These are phyloP conservation scores for Climacteris rufus DNA, from an alignment of 2,113 vertebrate species.

Conservation along the genomic window DNA sequence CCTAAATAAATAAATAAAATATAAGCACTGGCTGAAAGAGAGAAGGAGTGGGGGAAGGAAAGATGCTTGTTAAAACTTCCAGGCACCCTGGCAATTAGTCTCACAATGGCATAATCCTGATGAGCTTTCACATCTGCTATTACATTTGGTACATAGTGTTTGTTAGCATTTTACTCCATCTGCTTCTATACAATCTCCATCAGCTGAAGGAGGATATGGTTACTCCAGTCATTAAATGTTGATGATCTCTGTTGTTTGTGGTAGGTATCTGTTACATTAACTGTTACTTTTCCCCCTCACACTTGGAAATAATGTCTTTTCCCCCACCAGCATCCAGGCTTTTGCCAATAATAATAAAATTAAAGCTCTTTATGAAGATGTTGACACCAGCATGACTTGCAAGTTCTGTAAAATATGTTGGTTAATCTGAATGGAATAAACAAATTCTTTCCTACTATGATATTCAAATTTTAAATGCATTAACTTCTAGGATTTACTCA, in stretches of 20 bases:
- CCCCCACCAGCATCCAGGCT: background rate
- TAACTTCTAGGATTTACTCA: background rate
- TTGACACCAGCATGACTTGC: background rate
- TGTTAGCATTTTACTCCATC: constrained; percentile 27
- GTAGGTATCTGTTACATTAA: background rate
- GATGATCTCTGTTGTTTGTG: background rate
- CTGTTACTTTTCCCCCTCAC: background rate
- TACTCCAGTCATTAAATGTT: constrained; percentile 34
- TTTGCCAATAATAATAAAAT: background rate
- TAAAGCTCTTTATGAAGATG: background rate
- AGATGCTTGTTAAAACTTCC: background rate
- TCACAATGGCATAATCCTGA: background rate
- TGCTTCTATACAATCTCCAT: background rate
- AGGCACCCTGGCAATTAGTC: constrained; percentile 15
- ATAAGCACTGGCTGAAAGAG: background rate
- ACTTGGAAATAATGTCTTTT: background rate
- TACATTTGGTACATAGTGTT: background rate
- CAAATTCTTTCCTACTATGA: background rate
- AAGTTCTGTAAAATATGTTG: background rate
- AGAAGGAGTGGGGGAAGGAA: background rate
- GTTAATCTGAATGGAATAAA: background rate
- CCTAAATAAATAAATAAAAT: constrained; percentile 35
- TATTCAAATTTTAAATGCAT: background rate
- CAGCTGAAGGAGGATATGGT: constrained; percentile 15
- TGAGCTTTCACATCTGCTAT: constrained; percentile 16